Base-by-base conservation (phyloP, 1,140 invertebrate genomes). In the Agrilus planipennis region DNA sequence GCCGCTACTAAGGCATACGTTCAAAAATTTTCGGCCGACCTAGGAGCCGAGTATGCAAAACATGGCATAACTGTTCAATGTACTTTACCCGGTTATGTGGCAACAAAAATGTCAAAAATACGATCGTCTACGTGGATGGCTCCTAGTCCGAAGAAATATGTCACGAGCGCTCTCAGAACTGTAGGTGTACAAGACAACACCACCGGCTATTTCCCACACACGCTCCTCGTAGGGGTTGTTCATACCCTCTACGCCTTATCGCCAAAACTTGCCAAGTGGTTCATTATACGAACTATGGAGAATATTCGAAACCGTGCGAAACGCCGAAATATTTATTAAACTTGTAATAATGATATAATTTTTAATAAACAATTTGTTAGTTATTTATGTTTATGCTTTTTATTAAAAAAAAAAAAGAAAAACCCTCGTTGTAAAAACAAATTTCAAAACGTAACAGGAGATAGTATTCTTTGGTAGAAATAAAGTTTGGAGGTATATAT, bases 31-130 rank as follows among this genome's bases (percentile, higher is more conserved):
- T 81, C 84, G 15, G 73, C 75, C 17, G 82, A 89, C 54, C 66
- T 94, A 15, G 70, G 77, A 3, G 73, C 73, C 6, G 90, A 95
- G 62, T 92, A 89, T 47, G 64, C 63, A 11, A 71, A 73, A 4
- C 71, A 75, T 40, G 89, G 89, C 3, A 79, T 95, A 2, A 77
- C 78, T 11, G 69, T 91, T 3, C 86, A 96, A 67, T 85, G 83
- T 55, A 67, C 95, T 1, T 60, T 82, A 30, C 91, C 91, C 0
- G 89, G 85, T 15, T 89, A 84, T 51, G 90, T 97, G 0, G 84
- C 87, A 3, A 90, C 90, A 0, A 94, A 93, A 51, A 89, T 96
- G 89, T 84, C 85, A 14, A 85, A 84, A 54, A 85, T 94, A 39
- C 75, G 76, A 22, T 77, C 74, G 46, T 65, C 84, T n/a, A 79